Conservation (phyloP, 2,113 vertebrate species). For the Ascaphus truei region DNA sequence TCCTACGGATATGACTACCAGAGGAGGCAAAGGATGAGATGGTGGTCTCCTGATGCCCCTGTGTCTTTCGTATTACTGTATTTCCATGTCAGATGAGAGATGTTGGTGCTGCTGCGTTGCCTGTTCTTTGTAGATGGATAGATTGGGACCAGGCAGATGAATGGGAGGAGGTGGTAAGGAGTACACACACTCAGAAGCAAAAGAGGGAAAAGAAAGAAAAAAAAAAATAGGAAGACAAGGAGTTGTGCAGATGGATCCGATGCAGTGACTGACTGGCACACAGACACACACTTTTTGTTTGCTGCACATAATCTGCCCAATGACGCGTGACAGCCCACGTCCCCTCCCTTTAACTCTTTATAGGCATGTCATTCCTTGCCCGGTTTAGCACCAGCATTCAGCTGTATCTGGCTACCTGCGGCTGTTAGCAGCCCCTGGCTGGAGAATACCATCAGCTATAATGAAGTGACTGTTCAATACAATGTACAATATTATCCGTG, state of each 20-base stretch:
- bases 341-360: slow-evolving; percentile 95
- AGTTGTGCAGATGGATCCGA: slow-evolving; percentile 80
- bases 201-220: neutral
- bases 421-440: neutral
- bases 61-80: slow-evolving; percentile 61
- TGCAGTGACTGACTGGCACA: slow-evolving; percentile 87
- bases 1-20: slow-evolving; percentile 44
- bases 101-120: slow-evolving; percentile 48
- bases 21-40: slow-evolving; percentile 26
- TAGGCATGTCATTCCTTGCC: neutral
- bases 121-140: slow-evolving; percentile 34
- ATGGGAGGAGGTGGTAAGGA: slow-evolving; percentile 8
- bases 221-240: slow-evolving; percentile 33
- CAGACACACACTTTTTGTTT: slow-evolving; percentile 98
- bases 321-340: slow-evolving; percentile 94
- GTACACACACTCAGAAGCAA: slow-evolving; percentile 9
- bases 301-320: slow-evolving; percentile 96
- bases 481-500: neutral
- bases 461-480: neutral
- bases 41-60: slow-evolving; percentile 15
- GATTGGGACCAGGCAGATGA: slow-evolving; percentile 13
- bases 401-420: neutral
- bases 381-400: neutral
- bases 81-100: slow-evolving; percentile 62
- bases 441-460: too few relatives aligned